These are phyloP conservation scores for Drosophila equinoxialis DNA, from an alignment of 1,140 invertebrate species.

Conservation along the genomic window DNA sequence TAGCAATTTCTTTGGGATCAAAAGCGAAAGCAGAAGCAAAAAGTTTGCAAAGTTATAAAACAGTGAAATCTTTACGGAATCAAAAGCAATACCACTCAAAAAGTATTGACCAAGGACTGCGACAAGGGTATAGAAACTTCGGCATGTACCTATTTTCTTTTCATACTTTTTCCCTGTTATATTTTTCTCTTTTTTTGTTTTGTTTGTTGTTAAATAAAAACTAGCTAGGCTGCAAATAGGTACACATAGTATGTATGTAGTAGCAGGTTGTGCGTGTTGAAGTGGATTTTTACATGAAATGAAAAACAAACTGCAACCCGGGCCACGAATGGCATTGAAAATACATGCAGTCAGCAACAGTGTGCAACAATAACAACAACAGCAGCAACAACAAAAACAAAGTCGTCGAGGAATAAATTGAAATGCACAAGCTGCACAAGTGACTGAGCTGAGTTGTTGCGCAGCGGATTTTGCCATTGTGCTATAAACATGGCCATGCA, in stretches of 20 bases:
- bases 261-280: slow-evolving; percentile 27
- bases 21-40: too few species aligned
- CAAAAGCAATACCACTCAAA: too few species aligned
- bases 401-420: slow-evolving; percentile 52
- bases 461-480: slow-evolving; percentile 64
- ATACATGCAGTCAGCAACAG: slow-evolving; percentile 28
- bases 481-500: slow-evolving; percentile 63
- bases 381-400: slow-evolving; percentile 2
- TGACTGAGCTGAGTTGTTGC: slow-evolving; percentile 49
- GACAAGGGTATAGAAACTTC: too few species aligned
- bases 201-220: slow-evolving; percentile 26
- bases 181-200: not conserved
- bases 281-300: slow-evolving; percentile 42
- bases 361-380: not conserved
- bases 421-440: slow-evolving; percentile 61
- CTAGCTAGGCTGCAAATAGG: slow-evolving; percentile 38
- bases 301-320: slow-evolving; percentile 47
- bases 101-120: too few species aligned
- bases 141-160: too few species aligned
- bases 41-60: too few species aligned
- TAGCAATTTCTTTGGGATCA: too few species aligned
- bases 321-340: slow-evolving; percentile 47
- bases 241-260: slow-evolving; percentile 55
- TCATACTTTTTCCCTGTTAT: too few species aligned
- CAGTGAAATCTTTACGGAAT: too few species aligned